Base-by-base conservation (phyloP, 1,140 invertebrate species). In the Polyergus mexicanus region DNA sequence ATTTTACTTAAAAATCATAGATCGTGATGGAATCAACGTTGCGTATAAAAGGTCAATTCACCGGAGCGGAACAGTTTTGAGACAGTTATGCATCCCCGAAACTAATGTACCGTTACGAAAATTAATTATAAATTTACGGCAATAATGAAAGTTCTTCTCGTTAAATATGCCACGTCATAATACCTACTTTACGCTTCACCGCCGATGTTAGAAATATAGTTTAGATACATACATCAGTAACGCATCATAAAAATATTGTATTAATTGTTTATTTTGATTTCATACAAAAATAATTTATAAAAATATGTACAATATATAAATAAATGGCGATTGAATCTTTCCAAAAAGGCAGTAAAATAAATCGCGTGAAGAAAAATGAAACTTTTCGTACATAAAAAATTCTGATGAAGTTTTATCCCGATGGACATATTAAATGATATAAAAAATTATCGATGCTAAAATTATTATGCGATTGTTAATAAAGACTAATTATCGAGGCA, bases 41-140 rank as follows among this genome's bases (percentile, higher is more conserved):
- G 25, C 72, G 44, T 62, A 83, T 54, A 76, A 80, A 76, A 72
- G 84, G 62, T 54, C 35, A 38, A 35, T 28, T 69, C 87, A 77
- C 66, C 19, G 60, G 44, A 84, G 77, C 68, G 87, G 62, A 89
- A 89, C 88, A 76, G 47, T 83, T 86, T 88, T 72, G 68, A 78
- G 47, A 72, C 71, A 68, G 72, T 62, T 83, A 85, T 83, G 65
- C 19, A 28, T 81, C 47, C 86, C 71, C 72, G 89, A 90, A 72
- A 28, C 58, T 72, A 89, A 68, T 66, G 69, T 80, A 87, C 69
- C 89, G 86, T 90, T 81, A 85, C 88, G 54, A 87, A 90, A 89
- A 90, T 90, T 90, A 88, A 89, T 88, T 89, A 89, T 78, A 86
- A 89, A 85, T 89, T 78, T 83, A 85, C 75, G 69, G 44, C 41